These are phyloP conservation scores for Hyles lineata DNA, from an alignment of 2,888 invertebrate species.

Conservation along the genomic window DNA sequence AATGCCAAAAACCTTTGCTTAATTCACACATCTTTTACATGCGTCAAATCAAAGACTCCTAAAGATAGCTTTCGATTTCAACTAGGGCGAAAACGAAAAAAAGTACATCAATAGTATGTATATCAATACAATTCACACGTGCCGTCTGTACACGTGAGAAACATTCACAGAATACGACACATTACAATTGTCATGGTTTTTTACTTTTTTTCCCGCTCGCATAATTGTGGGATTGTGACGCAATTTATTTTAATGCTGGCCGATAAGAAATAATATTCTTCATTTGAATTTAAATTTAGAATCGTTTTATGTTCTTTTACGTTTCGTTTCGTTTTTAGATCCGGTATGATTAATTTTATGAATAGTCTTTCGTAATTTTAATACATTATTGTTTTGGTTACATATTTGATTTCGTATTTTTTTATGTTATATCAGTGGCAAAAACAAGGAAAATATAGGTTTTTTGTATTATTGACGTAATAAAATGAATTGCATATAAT, in stretches of 20 bases:
- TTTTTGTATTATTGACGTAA: too few species aligned
- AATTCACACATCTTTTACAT: too few species aligned
- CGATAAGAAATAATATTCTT: neutral
- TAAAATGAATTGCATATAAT: too few species aligned
- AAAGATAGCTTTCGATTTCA: constrained; percentile 20
- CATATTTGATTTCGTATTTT: neutral
- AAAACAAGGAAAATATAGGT: too few species aligned
- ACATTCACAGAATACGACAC: constrained; percentile 5
- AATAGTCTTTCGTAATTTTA: neutral
- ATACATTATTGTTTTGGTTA: neutral
- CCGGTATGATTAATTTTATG: neutral
- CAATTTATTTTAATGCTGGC: constrained; percentile 18
- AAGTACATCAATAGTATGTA: constrained; percentile 11
- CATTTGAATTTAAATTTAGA: neutral
- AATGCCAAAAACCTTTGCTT: too few species aligned
- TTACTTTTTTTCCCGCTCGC: constrained; percentile 15
- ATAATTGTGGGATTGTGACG: constrained; percentile 24
- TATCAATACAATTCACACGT: constrained; percentile 24
- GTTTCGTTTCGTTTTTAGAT: neutral
- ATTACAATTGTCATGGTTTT: constrained; percentile 21
- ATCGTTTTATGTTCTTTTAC: neutral
- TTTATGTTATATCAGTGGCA: neutral
- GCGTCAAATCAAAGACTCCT: too few species aligned
- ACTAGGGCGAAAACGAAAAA: constrained; percentile 9
- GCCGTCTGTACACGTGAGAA: constrained; percentile 15